Evolutionary conservation across 2,888 invertebrate genomes (phyloP).

Genomic region (Caenorhabditis macrosperma): DNA sequence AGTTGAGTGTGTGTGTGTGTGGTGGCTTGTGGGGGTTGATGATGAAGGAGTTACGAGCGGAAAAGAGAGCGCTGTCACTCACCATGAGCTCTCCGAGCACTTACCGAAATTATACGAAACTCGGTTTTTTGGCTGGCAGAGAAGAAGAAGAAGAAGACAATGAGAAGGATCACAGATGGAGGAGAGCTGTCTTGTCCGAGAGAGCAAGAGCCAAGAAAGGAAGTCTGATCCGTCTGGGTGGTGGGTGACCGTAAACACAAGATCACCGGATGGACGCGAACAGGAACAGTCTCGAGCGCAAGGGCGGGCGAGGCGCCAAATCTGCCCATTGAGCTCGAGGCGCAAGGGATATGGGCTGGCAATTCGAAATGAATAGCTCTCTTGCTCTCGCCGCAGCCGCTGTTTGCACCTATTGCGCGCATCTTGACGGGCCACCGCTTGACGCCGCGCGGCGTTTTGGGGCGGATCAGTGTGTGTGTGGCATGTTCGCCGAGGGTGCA

Average conservation of each 20-base stretch:
- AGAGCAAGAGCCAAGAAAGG: not conserved
- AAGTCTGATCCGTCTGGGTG: constrained; percentile 34
- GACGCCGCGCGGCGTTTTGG: constrained; percentile 11
- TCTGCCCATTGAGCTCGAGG: constrained; percentile 49
- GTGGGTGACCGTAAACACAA: not conserved
- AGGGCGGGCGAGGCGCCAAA: constrained; percentile 19
- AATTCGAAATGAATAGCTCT: constrained; percentile 51
- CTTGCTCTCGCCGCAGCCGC: constrained; percentile 14
- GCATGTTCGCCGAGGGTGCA: constrained; percentile 37
- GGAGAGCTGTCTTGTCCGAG: not conserved
- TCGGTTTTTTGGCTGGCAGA: not conserved
- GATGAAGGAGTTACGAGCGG: too few species aligned
- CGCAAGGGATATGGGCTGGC: constrained; percentile 21
- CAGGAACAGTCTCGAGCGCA: constrained; percentile 35
- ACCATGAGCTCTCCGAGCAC: not conserved
- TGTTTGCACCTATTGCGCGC: constrained; percentile 53
- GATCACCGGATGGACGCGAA: not conserved
- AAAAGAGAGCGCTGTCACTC: constrained; percentile 34
- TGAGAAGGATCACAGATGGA: not conserved
- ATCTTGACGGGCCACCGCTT: constrained; percentile 56
- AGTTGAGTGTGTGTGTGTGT: too few species aligned
- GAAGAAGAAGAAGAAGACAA: not conserved
- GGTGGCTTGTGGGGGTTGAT: too few species aligned
- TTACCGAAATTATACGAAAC: not conserved
- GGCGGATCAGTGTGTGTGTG: constrained; percentile 12